Evolutionary conservation across 2,888 invertebrate genomes (phyloP).

Genomic region (Hydroisotoma schaefferi): DNA sequence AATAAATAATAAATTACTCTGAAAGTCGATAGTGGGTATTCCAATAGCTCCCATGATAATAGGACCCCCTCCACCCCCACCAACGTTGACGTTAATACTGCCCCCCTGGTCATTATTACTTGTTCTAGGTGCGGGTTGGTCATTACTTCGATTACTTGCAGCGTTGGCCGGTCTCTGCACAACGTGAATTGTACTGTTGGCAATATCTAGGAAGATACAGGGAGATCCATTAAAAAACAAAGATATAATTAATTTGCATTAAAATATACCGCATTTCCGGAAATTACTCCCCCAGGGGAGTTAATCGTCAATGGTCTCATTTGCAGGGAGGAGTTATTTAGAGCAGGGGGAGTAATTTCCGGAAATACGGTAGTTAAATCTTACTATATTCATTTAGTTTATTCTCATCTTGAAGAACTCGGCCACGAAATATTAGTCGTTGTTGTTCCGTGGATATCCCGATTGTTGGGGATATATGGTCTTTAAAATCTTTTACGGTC

Average conservation of each 20-base stretch:
- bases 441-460: slow-evolving; percentile 77
- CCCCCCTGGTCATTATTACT: too few species aligned
- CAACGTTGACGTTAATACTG: too few species aligned
- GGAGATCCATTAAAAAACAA: too few species aligned
- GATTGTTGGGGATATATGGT: slow-evolving; percentile 71
- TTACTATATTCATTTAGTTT: slow-evolving; percentile 81
- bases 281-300: too few species aligned
- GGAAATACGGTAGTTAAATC: too few species aligned
- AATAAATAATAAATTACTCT: too few species aligned
- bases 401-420: slow-evolving; percentile 83
- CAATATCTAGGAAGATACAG: slow-evolving; percentile 55
- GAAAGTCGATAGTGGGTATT: slow-evolving; percentile 31
- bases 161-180: slow-evolving; percentile 54
- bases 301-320: too few species aligned
- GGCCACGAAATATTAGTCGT: slow-evolving; percentile 89
- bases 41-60: slow-evolving; percentile 45
- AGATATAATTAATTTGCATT: too few species aligned
- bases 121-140: slow-evolving; percentile 34
- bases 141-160: slow-evolving; percentile 34
- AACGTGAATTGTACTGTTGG: slow-evolving; percentile 58
- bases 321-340: too few species aligned
- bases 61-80: too few species aligned
- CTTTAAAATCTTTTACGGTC: slow-evolving; percentile 77
- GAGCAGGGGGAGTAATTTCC: too few species aligned
- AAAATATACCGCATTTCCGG: too few species aligned